Conservation (phyloP, 1,140 invertebrate genomes). For the Drosophila auraria region DNA sequence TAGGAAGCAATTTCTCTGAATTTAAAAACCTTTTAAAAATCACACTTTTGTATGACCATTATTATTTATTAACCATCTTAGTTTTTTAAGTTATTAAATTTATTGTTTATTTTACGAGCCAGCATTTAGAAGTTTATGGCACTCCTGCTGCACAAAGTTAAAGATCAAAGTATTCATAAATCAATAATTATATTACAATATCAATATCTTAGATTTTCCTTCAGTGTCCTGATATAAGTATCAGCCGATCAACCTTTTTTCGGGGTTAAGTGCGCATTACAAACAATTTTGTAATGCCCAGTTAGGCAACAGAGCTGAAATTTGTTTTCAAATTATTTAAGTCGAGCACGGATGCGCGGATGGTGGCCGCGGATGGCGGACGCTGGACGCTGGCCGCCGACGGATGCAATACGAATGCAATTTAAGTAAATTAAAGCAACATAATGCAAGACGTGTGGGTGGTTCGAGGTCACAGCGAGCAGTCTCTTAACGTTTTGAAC, state of each 20-base stretch:
- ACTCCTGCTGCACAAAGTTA: no score
- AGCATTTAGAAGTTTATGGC: no score
- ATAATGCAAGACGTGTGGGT: conserved; percentile 80
- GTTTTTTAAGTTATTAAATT: no score
- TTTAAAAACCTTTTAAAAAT: no score
- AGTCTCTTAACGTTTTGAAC: conserved; percentile 26
- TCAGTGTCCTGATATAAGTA: background rate
- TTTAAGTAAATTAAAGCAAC: conserved; percentile 79
- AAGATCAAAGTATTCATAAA: no score
- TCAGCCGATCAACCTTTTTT: conserved; percentile 38
- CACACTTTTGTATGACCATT: no score
- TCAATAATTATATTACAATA: no score
- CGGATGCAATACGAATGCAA: conserved; percentile 55
- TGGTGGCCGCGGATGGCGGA: conserved; percentile 12
- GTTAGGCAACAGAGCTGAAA: conserved; percentile 77
- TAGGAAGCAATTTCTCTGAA: no score
- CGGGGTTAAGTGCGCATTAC: conserved; percentile 77
- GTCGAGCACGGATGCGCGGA: conserved; percentile 64
- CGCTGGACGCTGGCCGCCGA: conserved; percentile 8
- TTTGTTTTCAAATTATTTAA: conserved; percentile 83
- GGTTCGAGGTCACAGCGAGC: conserved; percentile 53
- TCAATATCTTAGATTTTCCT: background rate
- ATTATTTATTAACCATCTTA: no score
- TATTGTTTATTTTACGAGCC: no score
- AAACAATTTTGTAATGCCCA: conserved; percentile 78